Percentiles rank a stretch among this genome's conserved stretches.
Evolutionary conservation across 2,888 invertebrate genomes (phyloP).

Genomic region (Candidula unifasciata): DNA sequence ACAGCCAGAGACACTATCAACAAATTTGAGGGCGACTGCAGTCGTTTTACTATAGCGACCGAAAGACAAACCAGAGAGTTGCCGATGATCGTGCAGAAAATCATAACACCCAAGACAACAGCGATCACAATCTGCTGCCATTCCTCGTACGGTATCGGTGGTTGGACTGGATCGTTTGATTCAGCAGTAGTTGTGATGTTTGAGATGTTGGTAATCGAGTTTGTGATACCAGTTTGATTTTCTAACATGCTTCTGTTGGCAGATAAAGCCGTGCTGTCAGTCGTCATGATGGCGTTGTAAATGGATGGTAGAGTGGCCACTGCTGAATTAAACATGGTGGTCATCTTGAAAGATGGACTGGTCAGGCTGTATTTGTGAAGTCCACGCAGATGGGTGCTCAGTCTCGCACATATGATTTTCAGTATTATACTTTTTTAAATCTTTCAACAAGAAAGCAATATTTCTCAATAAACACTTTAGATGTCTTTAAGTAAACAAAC

Average conservation of each 20-base stretch:
- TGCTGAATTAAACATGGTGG: constrained; percentile 9
- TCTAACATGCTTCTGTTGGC: background rate
- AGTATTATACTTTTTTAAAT: too few relatives aligned
- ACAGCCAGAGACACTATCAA: constrained; percentile 80
- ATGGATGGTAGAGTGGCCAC: constrained; percentile 28
- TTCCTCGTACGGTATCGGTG: constrained; percentile 46
- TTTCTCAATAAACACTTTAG: too few relatives aligned
- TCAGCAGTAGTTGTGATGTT: background rate
- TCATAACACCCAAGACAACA: constrained; percentile 72
- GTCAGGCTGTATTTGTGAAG: background rate
- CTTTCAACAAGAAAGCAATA: too few relatives aligned
- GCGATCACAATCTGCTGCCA: constrained; percentile 63
- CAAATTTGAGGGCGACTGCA: constrained; percentile 78
- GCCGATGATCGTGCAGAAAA: constrained; percentile 79
- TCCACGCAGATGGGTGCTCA: too few relatives aligned
- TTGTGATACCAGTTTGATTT: constrained; percentile 18
- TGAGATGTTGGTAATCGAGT: constrained; percentile 22
- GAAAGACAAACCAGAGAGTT: constrained; percentile 80
- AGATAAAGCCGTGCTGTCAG: background rate
- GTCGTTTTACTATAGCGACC: constrained; percentile 79
- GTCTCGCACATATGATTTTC: too few relatives aligned
- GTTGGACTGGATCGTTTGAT: background rate
- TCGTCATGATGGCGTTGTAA: constrained; percentile 2
- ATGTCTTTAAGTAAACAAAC: too few relatives aligned
- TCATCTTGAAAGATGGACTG: background rate